These are phyloP conservation scores for Stegostoma tigrinum DNA, from an alignment of 2,113 vertebrate species.

Conservation along the genomic window DNA sequence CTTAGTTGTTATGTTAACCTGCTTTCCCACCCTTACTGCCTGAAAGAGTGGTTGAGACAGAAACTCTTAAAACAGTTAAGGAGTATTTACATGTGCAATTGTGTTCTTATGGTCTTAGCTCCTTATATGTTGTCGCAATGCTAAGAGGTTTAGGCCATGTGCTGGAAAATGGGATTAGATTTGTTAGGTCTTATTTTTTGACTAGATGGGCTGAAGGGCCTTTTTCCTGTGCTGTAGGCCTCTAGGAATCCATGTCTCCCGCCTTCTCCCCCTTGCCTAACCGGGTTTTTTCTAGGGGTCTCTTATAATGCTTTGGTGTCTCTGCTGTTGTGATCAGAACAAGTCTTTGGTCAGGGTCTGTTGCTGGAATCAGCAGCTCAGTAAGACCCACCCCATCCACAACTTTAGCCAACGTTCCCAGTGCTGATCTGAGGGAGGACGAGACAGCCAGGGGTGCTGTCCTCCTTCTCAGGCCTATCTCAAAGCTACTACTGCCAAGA, in stretches of 20 bases:
- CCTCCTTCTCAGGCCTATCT: not conserved
- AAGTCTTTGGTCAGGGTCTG: not conserved
- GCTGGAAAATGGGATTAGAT: too few species aligned
- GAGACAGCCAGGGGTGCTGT: not conserved
- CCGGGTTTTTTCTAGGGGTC: not conserved
- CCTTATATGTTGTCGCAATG: too few species aligned
- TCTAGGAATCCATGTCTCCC: too few species aligned
- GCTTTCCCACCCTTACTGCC: not conserved
- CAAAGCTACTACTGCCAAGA: not conserved
- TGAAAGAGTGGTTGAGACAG: too few species aligned
- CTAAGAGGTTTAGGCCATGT: too few species aligned
- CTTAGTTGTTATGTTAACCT: not conserved
- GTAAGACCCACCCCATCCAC: not conserved
- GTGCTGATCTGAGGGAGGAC: not conserved
- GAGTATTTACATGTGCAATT: too few species aligned
- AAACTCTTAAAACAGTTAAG: too few species aligned
- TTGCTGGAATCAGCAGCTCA: not conserved
- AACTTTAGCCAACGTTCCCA: not conserved
- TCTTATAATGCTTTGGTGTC: not conserved
- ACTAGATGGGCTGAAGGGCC: too few species aligned
- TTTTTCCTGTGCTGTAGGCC: too few species aligned
- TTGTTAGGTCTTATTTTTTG: too few species aligned
- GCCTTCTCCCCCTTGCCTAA: not conserved
- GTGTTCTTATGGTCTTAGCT: too few species aligned
- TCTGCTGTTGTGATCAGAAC: not conserved